A percentile compares a stretch with the other conserved stretches of the same genome.
Conservation (phyloP, 2,113 vertebrate species). For the Synchiropus splendidus region DNA sequence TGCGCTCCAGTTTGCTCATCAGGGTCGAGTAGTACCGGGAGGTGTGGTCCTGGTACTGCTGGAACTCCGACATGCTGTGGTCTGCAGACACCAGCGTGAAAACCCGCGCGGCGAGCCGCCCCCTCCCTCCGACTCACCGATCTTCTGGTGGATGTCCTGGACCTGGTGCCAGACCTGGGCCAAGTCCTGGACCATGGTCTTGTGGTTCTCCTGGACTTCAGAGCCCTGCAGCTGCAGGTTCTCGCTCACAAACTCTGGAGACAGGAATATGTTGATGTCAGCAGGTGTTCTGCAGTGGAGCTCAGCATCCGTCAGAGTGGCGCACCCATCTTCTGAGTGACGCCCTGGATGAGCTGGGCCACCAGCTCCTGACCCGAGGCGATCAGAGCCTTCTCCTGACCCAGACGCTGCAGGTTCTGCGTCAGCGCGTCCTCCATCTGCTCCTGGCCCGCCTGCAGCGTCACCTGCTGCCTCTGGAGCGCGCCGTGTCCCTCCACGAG, state of each 20-base stretch:
- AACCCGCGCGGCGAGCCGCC: no score
- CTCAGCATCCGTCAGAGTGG: neutral
- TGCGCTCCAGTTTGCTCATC: constrained; percentile 65
- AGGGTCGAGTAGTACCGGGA: constrained; percentile 60
- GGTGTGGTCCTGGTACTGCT: constrained; percentile 64
- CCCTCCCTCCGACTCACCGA: constrained; percentile 44
- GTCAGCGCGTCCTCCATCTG: constrained; percentile 54
- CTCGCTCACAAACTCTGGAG: constrained; percentile 64
- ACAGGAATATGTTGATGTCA: no score
- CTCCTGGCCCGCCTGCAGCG: constrained; percentile 60
- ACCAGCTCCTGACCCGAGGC: constrained; percentile 59
- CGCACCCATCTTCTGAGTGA: constrained; percentile 67
- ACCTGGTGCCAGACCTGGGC: constrained; percentile 48
- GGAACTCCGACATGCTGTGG: constrained; percentile 57
- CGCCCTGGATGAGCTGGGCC: constrained; percentile 63
- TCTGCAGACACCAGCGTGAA: constrained; percentile 45
- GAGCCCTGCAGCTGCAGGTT: constrained; percentile 51
- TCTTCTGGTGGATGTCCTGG: constrained; percentile 60
- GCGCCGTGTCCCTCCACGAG: constrained; percentile 63
- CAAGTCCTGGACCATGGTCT: constrained; percentile 50
- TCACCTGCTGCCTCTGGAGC: constrained; percentile 65
- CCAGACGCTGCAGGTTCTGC: constrained; percentile 54
- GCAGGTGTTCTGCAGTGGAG: no score
- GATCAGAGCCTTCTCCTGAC: constrained; percentile 65
- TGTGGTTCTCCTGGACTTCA: constrained; percentile 50